Conservation (phyloP, 2,797 vertebrate genomes). For the Spatula clypeata region DNA sequence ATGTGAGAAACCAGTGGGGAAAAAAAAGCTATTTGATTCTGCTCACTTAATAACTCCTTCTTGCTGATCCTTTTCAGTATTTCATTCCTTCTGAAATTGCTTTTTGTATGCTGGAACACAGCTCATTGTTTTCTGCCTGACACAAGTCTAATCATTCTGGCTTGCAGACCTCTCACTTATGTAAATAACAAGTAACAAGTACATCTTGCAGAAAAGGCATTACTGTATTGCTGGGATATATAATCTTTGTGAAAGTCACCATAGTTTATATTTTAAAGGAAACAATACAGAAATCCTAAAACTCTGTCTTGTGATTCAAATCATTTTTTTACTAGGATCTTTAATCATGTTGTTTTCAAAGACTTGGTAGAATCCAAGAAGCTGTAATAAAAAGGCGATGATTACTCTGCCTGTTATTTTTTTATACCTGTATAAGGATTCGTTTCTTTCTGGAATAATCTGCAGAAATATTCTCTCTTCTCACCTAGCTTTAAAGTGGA, state of each 20-base stretch:
- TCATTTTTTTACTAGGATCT: neutral
- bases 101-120: conserved; percentile 22
- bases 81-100: conserved; percentile 25
- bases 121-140: conserved; percentile 52
- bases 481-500: neutral
- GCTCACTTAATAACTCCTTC: neutral
- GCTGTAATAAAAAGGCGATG: neutral
- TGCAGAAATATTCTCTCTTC: neutral
- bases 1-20: neutral
- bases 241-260: neutral
- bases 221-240: neutral
- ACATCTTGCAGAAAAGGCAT: neutral
- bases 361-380: neutral
- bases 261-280: neutral
- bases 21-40: conserved; percentile 16
- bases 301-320: neutral
- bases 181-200: neutral
- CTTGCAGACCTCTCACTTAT: conserved; percentile 12
- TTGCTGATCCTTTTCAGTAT: neutral
- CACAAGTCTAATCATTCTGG: conserved; percentile 24
- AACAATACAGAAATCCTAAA: neutral
- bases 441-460: neutral
- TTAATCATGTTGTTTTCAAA: neutral
- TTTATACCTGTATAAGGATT: neutral
- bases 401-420: neutral